Evolutionary conservation across 1,140 invertebrate species (phyloP).

Genomic region (Leptonema lineaticorne): DNA sequence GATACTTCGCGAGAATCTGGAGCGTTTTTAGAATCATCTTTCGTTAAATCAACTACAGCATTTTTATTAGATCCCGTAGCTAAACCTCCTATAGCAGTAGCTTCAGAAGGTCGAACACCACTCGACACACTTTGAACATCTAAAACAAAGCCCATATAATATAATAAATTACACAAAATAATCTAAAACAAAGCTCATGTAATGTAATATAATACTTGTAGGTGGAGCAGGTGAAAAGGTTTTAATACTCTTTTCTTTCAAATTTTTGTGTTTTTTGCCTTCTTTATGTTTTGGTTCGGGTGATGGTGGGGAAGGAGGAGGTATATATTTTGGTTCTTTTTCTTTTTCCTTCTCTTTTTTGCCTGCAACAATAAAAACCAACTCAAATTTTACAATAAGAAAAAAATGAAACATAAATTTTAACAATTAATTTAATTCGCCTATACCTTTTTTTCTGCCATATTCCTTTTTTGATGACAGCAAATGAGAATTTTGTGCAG

Average conservation of each 20-base stretch:
- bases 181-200: background rate
- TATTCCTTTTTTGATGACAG: background rate
- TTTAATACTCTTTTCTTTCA: conserved; percentile 44
- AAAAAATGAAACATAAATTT: conserved; percentile 9
- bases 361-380: background rate
- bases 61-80: conserved; percentile 58
- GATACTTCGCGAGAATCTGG: conserved; percentile 70
- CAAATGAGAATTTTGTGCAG: conserved; percentile 29
- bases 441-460: conserved; percentile 15
- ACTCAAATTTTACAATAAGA: conserved; percentile 14
- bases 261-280: conserved; percentile 50
- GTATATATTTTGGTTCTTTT: conserved; percentile 32
- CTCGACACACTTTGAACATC: conserved; percentile 53
- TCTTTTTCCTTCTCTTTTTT: conserved; percentile 33
- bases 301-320: conserved; percentile 43
- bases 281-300: conserved; percentile 51
- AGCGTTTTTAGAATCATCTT: conserved; percentile 59
- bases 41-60: conserved; percentile 62
- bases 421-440: too few species aligned
- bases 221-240: conserved; percentile 23
- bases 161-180: conserved; percentile 9
- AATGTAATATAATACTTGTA: conserved; percentile 21
- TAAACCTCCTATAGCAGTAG: conserved; percentile 67
- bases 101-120: conserved; percentile 62
- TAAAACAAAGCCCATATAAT: conserved; percentile 32